These are phyloP conservation scores for Agonopterix alstromeriana DNA, from an alignment of 2,888 invertebrate genomes.

Conservation along the genomic window DNA sequence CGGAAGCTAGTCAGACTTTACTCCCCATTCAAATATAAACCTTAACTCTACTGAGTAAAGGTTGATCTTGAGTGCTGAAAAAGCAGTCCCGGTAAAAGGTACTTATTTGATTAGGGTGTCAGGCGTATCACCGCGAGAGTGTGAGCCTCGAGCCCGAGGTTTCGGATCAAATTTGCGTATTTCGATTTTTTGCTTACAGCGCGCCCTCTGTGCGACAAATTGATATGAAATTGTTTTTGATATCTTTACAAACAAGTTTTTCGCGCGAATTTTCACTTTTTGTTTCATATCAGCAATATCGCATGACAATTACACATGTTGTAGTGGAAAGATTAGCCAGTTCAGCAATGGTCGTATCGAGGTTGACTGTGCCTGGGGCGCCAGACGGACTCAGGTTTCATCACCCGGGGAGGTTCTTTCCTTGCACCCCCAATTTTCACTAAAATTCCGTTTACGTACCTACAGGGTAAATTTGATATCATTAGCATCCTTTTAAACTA, in stretches of 20 bases:
- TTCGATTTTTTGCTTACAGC: slow-evolving; percentile 60
- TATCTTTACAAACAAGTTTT: slow-evolving; percentile 2
- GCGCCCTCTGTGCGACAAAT: slow-evolving; percentile 34
- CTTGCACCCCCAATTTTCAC: too few relatives aligned
- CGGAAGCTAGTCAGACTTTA: slow-evolving; percentile 65
- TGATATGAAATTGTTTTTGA: slow-evolving; percentile 41
- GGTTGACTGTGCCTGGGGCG: too few relatives aligned
- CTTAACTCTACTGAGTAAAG: slow-evolving; percentile 29
- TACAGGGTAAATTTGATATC: too few relatives aligned
- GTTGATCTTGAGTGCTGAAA: slow-evolving; percentile 21
- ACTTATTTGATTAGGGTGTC: slow-evolving; percentile 78
- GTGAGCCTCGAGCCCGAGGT: slow-evolving; percentile 66
- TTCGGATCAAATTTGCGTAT: slow-evolving; percentile 73
- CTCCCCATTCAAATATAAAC: slow-evolving; percentile 24
- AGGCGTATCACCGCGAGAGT: slow-evolving; percentile 74
- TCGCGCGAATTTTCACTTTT: neutral
- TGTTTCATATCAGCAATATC: too few relatives aligned
- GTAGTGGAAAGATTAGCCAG: too few relatives aligned
- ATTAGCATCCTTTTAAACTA: too few relatives aligned
- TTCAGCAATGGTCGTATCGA: too few relatives aligned
- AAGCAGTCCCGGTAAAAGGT: slow-evolving; percentile 65
- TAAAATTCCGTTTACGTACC: too few relatives aligned
- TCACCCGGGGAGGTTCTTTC: too few relatives aligned
- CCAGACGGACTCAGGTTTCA: too few relatives aligned
- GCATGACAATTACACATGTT: too few relatives aligned